Evolutionary conservation across 2,888 invertebrate genomes (phyloP).

Genomic region (Catonia carolina): DNA sequence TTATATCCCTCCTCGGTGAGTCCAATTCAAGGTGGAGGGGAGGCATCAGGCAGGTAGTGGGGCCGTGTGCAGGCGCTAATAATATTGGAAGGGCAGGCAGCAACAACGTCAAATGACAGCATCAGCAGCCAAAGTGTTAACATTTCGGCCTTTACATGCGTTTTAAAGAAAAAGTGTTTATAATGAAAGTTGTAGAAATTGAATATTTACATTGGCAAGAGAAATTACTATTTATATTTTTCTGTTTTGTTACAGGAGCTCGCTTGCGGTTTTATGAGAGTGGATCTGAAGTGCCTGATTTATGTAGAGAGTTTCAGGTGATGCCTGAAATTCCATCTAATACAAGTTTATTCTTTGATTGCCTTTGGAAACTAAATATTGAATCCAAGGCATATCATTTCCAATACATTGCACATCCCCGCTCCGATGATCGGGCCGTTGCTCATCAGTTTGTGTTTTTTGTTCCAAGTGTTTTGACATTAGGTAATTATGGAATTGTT

Average conservation of each 20-base stretch:
- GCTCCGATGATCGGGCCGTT: slow-evolving; percentile 23
- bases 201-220: too few species aligned
- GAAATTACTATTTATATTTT: not conserved
- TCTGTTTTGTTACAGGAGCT: slow-evolving; percentile 21
- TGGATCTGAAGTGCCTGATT: slow-evolving; percentile 24
- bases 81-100: too few species aligned
- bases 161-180: too few species aligned
- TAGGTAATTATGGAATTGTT: slow-evolving; percentile 27
- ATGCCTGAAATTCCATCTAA: slow-evolving; percentile 18
- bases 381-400: slow-evolving; percentile 28
- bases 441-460: slow-evolving; percentile 31
- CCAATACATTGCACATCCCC: slow-evolving; percentile 29
- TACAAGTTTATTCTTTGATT: slow-evolving; percentile 31
- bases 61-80: too few species aligned
- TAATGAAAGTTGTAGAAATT: too few species aligned
- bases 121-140: too few species aligned
- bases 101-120: too few species aligned
- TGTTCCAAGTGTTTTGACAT: slow-evolving; percentile 28
- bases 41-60: too few species aligned
- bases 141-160: too few species aligned
- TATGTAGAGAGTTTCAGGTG: slow-evolving; percentile 32
- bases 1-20: too few species aligned
- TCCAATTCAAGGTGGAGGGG: too few species aligned
- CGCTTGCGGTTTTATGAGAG: slow-evolving; percentile 29
- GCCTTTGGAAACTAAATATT: slow-evolving; percentile 27